Evolutionary conservation across 1,140 invertebrate species (phyloP).

Genomic region (Oncopeltus fasciatus): DNA sequence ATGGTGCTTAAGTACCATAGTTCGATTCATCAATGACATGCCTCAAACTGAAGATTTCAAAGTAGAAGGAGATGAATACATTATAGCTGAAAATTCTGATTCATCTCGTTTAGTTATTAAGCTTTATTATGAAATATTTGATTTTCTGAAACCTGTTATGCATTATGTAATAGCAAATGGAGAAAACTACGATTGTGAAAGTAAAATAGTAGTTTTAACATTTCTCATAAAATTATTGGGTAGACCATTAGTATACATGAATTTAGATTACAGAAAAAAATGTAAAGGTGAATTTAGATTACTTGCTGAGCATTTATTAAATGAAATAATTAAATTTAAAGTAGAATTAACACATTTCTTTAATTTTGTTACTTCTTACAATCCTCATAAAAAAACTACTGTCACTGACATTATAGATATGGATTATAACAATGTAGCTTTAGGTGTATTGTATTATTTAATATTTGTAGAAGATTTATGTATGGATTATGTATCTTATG

Average conservation of each 20-base stretch:
- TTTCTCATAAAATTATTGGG: constrained; percentile 10
- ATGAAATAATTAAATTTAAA: neutral
- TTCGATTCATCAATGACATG: neutral
- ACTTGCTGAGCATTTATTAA: neutral
- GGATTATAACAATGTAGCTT: neutral
- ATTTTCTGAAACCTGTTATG: neutral
- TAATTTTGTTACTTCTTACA: neutral
- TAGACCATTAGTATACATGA: constrained; percentile 1
- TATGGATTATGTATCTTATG: neutral
- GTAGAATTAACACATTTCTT: neutral
- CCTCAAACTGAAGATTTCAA: neutral
- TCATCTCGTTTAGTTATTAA: neutral
- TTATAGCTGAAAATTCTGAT: neutral
- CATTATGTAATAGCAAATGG: neutral
- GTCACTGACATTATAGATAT: neutral
- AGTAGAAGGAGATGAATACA: constrained; percentile 4
- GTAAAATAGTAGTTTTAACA: neutral
- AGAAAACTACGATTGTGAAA: neutral
- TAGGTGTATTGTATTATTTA: constrained; percentile 9
- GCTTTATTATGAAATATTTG: neutral
- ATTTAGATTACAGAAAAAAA: neutral
- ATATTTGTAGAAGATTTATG: constrained; percentile 5
- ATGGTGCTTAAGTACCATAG: neutral
- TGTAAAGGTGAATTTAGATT: neutral
- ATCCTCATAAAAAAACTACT: neutral